phyloP scores from a whole-genome alignment of 2,888 invertebrate genomes.

The Osedax frankpressi region DNA sequence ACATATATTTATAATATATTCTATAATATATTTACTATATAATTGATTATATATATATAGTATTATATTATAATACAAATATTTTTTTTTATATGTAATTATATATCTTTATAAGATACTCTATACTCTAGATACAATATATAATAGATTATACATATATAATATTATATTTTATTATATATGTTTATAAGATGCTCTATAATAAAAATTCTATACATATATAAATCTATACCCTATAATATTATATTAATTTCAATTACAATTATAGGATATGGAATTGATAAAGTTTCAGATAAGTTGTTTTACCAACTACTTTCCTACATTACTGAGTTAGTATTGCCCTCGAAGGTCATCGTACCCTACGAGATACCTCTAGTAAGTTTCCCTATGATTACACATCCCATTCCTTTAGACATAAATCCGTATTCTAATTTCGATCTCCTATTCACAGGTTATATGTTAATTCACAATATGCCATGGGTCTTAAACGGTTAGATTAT shows the following conservation, averaged over 20 bases:
- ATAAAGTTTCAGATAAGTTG: slow-evolving; percentile 72
- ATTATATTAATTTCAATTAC: neutral
- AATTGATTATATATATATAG: neutral
- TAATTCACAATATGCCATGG: slow-evolving; percentile 89
- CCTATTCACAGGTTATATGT: slow-evolving; percentile 60
- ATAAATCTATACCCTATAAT: neutral
- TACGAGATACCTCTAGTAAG: too few relatives aligned
- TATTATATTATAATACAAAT: neutral
- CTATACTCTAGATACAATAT: too few relatives aligned
- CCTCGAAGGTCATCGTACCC: too few relatives aligned
- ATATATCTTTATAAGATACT: too few relatives aligned
- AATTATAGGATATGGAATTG: slow-evolving; percentile 65
- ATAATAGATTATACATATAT: neutral
- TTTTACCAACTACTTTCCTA: slow-evolving; percentile 77
- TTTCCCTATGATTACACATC: too few relatives aligned
- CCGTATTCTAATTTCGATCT: too few relatives aligned
- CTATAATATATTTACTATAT: neutral
- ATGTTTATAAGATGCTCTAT: too few relatives aligned
- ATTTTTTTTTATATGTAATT: too few relatives aligned
- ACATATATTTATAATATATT: neutral
- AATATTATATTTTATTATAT: too few relatives aligned
- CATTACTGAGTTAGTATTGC: slow-evolving; percentile 44
- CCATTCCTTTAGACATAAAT: too few relatives aligned
- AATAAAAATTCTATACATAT: too few relatives aligned
- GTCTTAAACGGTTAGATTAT: slow-evolving; percentile 68